Evolutionary conservation across 2,888 invertebrate species (phyloP).

Genomic region (Agapostemon virescens): DNA sequence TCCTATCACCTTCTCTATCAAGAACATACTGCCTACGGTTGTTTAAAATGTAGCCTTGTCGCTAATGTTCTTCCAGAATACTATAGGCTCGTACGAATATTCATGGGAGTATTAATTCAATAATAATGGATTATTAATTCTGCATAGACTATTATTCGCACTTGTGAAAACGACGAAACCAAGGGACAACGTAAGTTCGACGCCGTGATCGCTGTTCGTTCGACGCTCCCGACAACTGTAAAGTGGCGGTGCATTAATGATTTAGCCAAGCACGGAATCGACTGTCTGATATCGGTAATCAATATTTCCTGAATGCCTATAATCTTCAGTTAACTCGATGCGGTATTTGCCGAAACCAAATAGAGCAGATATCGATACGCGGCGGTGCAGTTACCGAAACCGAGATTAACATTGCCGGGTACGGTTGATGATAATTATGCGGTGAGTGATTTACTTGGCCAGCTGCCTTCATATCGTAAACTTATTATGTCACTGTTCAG

Average conservation of each 20-base stretch:
- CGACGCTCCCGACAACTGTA: not conserved
- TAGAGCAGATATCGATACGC: conserved; percentile 46
- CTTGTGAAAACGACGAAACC: not conserved
- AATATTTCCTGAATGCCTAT: conserved; percentile 48
- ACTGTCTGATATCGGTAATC: conserved; percentile 44
- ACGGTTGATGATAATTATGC: conserved; percentile 47
- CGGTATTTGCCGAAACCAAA: conserved; percentile 53
- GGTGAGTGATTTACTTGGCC: conserved; percentile 38
- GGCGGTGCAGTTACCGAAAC: conserved; percentile 46
- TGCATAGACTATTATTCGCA: not conserved
- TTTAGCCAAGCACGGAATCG: not conserved
- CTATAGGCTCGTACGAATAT: not conserved
- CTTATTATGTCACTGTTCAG: conserved; percentile 26
- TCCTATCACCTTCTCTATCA: too few relatives aligned
- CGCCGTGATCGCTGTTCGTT: not conserved
- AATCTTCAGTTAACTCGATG: conserved; percentile 47
- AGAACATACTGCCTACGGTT: too few relatives aligned
- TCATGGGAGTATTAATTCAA: too few relatives aligned
- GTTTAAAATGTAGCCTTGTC: too few relatives aligned
- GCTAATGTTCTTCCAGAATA: too few relatives aligned
- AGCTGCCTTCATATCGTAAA: conserved; percentile 36
- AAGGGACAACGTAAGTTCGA: not conserved
- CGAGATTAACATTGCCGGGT: conserved; percentile 54
- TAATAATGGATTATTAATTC: too few relatives aligned
- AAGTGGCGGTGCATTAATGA: conserved; percentile 27